Base-by-base conservation (phyloP, 2,888 invertebrate species). In the Epicampocera succincta region DNA sequence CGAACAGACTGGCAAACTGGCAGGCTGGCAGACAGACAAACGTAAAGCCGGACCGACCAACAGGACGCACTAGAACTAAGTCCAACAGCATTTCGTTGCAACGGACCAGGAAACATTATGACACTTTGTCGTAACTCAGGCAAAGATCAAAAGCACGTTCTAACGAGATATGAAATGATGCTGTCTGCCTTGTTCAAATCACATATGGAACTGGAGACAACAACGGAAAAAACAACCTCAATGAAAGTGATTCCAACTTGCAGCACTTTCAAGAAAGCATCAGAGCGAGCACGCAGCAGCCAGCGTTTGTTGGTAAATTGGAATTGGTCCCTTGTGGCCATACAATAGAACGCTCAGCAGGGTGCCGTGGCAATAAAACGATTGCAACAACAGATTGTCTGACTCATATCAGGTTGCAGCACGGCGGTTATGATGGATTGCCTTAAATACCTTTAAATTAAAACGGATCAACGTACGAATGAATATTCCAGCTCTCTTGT, bases 271-370 rank as follows among this genome's bases (percentile, higher is more conserved):
- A 21, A 66, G 60, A 72, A 52, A 48, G 17, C 50, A 25, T 17
- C 21, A 46, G 44, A 66, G 56, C 42, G 25, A 50, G 81, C 75
- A 58, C 56, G 25, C 68, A 71, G 48, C 71, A 77, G 79, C 80
- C 60, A 78, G 80, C 68, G 74, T 72, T 52, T 71, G 78, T 81
- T 74, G 56, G 29, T 84, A 85, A 85, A 84, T 86, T 85, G 85
- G 89, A 91, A 91, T 91, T 90, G 91, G 90, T 91, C 91, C 91
- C 91, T 89, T 89, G 91, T 89, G 91, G 88, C 90, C 88, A 86
- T 86, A 87, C 91, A 90, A 91, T 90, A 90, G 89, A 90, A 90
- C 86, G 88, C 91, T 87, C 89, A 87, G 87, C 90, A 87, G 90
- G 91, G 89, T 84, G 85, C 72, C 78, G 33, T 73, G 71, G 75